Base-by-base conservation (phyloP, 2,113 vertebrate species). In the Corythornis cristatus region DNA sequence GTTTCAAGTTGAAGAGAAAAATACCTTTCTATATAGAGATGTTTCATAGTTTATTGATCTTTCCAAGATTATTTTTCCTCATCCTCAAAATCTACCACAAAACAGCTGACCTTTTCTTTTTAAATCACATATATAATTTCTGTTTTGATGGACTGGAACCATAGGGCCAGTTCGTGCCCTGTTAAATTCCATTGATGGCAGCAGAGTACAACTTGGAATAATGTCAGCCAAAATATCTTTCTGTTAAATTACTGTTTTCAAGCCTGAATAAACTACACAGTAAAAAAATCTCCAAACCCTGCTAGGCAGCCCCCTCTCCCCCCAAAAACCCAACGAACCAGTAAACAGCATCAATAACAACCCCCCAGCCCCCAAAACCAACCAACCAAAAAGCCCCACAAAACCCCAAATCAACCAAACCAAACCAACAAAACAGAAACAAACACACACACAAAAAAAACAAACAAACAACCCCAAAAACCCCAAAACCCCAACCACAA, bases 1-100 rank as follows among this genome's bases (percentile, higher is more conserved):
- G 33, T 15, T 74, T 73, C 51, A 80, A 65, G 37, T 56, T 42
- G 67, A 85, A 86, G 54, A 87, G 54, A 90, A 89, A 87, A 93
- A 80, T 50, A 42, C 16, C 40, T 92, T 80, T 91, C 31, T 66
- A 12, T 74, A 42, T 73, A 87, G 54, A 90, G 40, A 83, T 60
- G 53, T 89, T 93, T 92, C 60, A 74, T 28, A 80, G 21, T 29
- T 62, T 85, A 87, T 92, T 85, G 72, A 89, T 93, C 25, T 79
- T 86, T 67, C 16, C 14, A 37, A 64, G 67, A 76, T 70, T 66
- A 43, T 77, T 78, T 83, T 70, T 89, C 50, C 29, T 90, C 61
- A 66, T 10, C 28, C 37, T 87, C 42, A 58, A 93, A 87, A 76
- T 46, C 37, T 82, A 42, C 51, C 25, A 29, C 29, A 65, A 87